Evolutionary conservation across 2,888 invertebrate species (phyloP).

Genomic region (Morpho helenor): DNA sequence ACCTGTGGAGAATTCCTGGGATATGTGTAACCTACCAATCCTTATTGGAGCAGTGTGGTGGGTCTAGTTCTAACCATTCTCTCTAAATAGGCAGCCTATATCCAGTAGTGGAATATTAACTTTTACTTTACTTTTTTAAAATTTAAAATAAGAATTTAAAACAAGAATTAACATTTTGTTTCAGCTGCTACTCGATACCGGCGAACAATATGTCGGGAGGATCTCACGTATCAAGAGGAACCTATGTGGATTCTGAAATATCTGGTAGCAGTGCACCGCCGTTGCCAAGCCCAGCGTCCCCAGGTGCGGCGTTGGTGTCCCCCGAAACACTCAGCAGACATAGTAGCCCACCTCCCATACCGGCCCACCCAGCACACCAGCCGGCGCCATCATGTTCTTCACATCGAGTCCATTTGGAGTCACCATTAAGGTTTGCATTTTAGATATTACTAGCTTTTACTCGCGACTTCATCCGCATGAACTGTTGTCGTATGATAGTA

Average conservation of each 20-base stretch:
- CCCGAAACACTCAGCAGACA: conserved; percentile 85
- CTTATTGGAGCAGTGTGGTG: too few relatives aligned
- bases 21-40: too few relatives aligned
- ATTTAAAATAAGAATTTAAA: too few relatives aligned
- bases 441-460: not conserved
- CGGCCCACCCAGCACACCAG: conserved; percentile 76
- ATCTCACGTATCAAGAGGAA: conserved; percentile 76
- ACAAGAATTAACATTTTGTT: conserved; percentile 16
- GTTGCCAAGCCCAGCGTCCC: conserved; percentile 87
- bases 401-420: conserved; percentile 77
- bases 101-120: too few relatives aligned
- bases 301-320: conserved; percentile 86
- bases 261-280: conserved; percentile 76
- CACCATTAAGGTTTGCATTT: conserved; percentile 63
- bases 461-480: too few relatives aligned
- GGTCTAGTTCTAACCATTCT: too few relatives aligned
- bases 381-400: conserved; percentile 75
- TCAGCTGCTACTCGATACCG: conserved; percentile 81
- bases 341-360: conserved; percentile 76
- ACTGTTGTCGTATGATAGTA: too few relatives aligned
- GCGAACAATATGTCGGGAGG: conserved; percentile 83
- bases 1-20: too few relatives aligned
- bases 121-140: too few relatives aligned
- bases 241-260: conserved; percentile 68
- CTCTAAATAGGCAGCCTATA: too few relatives aligned